Evolutionary conservation across 2,797 vertebrate species (phyloP), one percentile per base, ranked within the genome.

Genomic region (Glossophaga mutica): DNA sequence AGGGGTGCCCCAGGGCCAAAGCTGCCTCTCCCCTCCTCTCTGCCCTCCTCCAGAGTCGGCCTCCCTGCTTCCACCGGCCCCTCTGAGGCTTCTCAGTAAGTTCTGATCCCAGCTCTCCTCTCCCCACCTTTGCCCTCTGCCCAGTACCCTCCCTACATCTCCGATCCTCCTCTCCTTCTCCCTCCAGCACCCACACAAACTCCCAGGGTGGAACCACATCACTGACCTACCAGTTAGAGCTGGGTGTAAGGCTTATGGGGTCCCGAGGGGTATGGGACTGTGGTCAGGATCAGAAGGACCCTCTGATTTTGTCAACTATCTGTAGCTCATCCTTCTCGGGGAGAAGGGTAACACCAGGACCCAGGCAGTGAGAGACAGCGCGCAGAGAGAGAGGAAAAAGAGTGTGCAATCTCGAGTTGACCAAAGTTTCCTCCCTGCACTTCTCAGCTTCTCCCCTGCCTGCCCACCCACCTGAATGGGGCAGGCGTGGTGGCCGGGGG

Each of bases 1-100:
- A 26, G 24, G 6, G 6, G 1, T 12, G 42, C 15, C 73, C 19
- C 32, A n/a, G 59, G 0, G 0, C 44, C 5, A 21, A 39, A 9
- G 9, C 44, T 26, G 62, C 57, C 86, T 57, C 32, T 44, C 34
- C 39, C 18, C 37, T 42, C 10, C 16, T 73, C 62, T 37, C 34
- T 8, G 29, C 39, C 6, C 37, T 46, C 3, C n/a, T 46, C 62
- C 44, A 19, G 26, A 87, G 29, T 44, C 59, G 71, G 6, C 12
- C 76, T 24, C 73, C 21, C 42, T 22, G 52, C 48, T 21, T 32
- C 78, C 34, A 34, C 15, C 15, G 24, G 21, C 32, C 46, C 14
- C 14, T n/a, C 22, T 26, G 19, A 55, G 21, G 68, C 26, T 4
- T 0, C 52, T 42, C 44, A 39, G n/a, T 4, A 14, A 2, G 0